phyloP scores from a whole-genome alignment of 2,113 vertebrate genomes.

The Castor canadensis region DNA sequence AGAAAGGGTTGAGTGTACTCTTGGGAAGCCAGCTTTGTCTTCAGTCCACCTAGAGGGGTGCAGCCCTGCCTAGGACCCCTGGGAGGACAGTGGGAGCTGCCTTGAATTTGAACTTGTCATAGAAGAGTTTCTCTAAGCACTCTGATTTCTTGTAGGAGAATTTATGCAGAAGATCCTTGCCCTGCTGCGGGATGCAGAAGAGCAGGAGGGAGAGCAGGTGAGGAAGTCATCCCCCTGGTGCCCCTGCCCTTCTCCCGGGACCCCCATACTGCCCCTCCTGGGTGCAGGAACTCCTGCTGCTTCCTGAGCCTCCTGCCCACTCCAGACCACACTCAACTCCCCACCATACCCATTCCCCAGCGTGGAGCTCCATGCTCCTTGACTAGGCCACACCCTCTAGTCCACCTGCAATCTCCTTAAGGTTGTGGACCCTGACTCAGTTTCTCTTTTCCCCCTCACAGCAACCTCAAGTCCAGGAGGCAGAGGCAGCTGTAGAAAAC shows the following conservation, averaged over 20 bases:
- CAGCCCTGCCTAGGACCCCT: not conserved
- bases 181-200: conserved; percentile 1
- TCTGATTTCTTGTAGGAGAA: conserved; percentile 49
- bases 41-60: too few relatives aligned
- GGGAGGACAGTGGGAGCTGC: too few relatives aligned
- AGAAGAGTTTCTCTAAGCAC: not conserved
- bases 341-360: too few relatives aligned
- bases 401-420: not conserved
- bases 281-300: not conserved
- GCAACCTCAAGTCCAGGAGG: conserved; percentile 28
- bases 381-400: not conserved
- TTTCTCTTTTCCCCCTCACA: not conserved
- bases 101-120: not conserved
- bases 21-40: not conserved
- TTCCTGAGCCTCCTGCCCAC: not conserved
- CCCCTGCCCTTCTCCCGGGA: not conserved
- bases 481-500: not conserved
- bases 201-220: conserved; percentile 38
- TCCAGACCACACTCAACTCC: not conserved
- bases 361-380: not conserved
- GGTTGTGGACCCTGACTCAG: not conserved
- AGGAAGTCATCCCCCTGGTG: not conserved
- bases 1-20: not conserved
- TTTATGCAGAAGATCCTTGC: conserved; percentile 59
- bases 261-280: not conserved